Conservation (phyloP, 2,797 vertebrate genomes). For the Sciaenops ocellatus region DNA sequence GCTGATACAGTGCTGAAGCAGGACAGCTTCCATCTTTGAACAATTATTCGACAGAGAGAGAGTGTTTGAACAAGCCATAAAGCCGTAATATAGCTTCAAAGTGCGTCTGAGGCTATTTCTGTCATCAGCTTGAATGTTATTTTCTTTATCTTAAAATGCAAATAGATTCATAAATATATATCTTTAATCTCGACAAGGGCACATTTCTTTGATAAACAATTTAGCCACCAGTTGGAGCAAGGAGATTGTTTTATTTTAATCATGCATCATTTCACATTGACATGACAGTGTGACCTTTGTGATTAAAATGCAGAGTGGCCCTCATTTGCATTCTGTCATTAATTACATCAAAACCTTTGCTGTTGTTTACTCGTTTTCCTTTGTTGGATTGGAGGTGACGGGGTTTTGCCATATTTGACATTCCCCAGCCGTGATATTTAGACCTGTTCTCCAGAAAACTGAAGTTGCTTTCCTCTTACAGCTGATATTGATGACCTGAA, state of each 20-base stretch:
- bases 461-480: constrained; percentile 70
- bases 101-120: constrained; percentile 73
- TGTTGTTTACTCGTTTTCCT: constrained; percentile 24
- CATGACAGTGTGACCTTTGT: not conserved
- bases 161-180: constrained; percentile 56
- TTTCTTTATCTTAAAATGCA: constrained; percentile 57
- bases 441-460: not conserved
- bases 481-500: constrained; percentile 93
- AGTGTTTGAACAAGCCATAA: constrained; percentile 68
- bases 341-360: constrained; percentile 37
- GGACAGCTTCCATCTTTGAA: constrained; percentile 76
- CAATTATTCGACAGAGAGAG: constrained; percentile 66
- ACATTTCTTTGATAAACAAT: constrained; percentile 36
- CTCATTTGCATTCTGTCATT: constrained; percentile 44
- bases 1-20: constrained; percentile 64
- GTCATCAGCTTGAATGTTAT: constrained; percentile 56
- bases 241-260: constrained; percentile 32
- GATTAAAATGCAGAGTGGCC: constrained; percentile 26
- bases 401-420: not conserved
- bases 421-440: not conserved
- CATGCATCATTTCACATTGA: constrained; percentile 42
- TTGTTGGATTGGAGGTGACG: constrained; percentile 25
- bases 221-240: constrained; percentile 31
- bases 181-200: constrained; percentile 54
- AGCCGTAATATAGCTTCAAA: constrained; percentile 74